phyloP scores from a whole-genome alignment of 2,113 vertebrate species.

The Trichomycterus rosablanca region DNA sequence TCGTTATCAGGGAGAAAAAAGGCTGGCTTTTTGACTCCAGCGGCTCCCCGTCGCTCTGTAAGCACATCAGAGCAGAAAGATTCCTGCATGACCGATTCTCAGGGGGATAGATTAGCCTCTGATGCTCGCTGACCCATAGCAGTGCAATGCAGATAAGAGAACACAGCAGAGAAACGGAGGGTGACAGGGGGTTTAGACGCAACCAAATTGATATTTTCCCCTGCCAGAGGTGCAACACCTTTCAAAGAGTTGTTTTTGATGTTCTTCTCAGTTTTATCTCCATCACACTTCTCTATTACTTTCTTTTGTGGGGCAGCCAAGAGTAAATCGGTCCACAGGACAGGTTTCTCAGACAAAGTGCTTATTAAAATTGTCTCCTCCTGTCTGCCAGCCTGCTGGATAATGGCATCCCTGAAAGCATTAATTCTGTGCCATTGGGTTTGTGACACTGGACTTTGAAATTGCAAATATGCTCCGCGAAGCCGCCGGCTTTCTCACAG shows the following conservation, averaged over 20 bases:
- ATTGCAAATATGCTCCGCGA: too few relatives aligned
- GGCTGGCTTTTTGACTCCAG: background rate
- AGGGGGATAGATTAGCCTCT: conserved; percentile 24
- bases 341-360: conserved; percentile 41
- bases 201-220: conserved; percentile 34
- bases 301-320: conserved; percentile 28
- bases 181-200: conserved; percentile 30
- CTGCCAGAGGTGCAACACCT: conserved; percentile 29
- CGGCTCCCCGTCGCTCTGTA: background rate
- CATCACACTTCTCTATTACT: conserved; percentile 22
- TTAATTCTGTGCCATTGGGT: conserved; percentile 31
- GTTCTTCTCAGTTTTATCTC: conserved; percentile 42
- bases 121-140: conserved; percentile 29
- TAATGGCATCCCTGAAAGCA: conserved; percentile 33
- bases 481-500: background rate
- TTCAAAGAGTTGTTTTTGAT: conserved; percentile 44
- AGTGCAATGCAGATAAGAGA: conserved; percentile 35
- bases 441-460: conserved; percentile 33
- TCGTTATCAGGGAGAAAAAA: too few relatives aligned
- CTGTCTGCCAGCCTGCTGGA: conserved; percentile 28
- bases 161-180: conserved; percentile 12
- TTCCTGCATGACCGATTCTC: conserved; percentile 6
- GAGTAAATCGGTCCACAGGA: conserved; percentile 38
- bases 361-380: conserved; percentile 39
- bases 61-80: conserved; percentile 16